Evolutionary conservation across 2,113 vertebrate species (phyloP), one percentile per base, ranked within the genome.

Genomic region (Pelecanus crispus): DNA sequence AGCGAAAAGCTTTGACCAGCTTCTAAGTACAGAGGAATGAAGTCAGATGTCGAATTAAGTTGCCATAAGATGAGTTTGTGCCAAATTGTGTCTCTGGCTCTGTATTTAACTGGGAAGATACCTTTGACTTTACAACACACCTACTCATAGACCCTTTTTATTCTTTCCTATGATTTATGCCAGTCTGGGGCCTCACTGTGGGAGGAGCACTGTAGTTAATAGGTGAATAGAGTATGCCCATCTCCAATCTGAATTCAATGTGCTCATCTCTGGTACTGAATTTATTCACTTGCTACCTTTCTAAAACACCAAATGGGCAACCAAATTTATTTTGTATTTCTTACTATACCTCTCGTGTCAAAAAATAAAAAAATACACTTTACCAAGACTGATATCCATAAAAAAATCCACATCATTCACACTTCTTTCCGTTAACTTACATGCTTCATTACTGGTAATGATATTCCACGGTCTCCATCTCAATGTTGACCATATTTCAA

Each of bases 391-490:
- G 45, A 18, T 65, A 45, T 29, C 21, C 74, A 58, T 17, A 5
- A 63, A 78, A 53, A 34, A 3, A 0, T 2, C 11, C 6, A 47
- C 0, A 2, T 72, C 3, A 74, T 49, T 77, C 31, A 47, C 17
- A 53, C 7, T 72, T 86, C 21, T 56, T 91, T 66, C 36, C 8
- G 34, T 36, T 84, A 50, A 28, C 4, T 42, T 49, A n/a, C 0
- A 1, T 36, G 3, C 16, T 78, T 86, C 5, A 3, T 52, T 91
- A 40, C 34, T 49, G 24, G 24, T 50, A 83, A 40, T 40, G 22
- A 20, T 61, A 70, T 29, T 72, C 9, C 13, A 34, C 4, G 6
- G 25, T 88, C 15, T 63, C 21, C 11, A 42, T 42, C 52, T 70
- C 6, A 4, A 36, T 42, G 47, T 25, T 79, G 47, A 55, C 11